These are phyloP conservation scores for Pristiophorus japonicus DNA, from an alignment of 2,113 vertebrate species.

Conservation along the genomic window DNA sequence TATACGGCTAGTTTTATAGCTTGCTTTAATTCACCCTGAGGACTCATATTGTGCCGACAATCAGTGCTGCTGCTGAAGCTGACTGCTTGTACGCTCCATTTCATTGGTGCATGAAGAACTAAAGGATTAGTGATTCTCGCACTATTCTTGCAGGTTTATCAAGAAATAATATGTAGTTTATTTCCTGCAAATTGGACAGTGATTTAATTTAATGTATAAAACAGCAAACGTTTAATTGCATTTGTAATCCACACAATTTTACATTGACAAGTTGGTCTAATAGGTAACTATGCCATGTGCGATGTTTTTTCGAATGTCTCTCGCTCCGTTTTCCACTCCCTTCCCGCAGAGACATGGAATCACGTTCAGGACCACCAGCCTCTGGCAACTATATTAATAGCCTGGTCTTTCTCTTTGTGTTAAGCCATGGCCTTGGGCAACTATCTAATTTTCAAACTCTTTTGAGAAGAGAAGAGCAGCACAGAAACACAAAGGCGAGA, in stretches of 20 bases:
- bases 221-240: neutral
- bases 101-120: neutral
- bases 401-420: neutral
- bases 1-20: neutral
- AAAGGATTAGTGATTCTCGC: neutral
- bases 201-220: neutral
- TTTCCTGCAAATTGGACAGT: neutral
- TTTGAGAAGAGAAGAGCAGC: neutral
- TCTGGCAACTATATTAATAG: neutral
- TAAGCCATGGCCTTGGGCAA: neutral
- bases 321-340: neutral
- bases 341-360: neutral
- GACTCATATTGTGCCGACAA: neutral
- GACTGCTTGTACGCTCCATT: neutral
- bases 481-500: neutral
- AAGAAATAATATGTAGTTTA: neutral
- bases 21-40: neutral
- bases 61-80: neutral
- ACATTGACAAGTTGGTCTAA: neutral
- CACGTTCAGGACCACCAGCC: neutral
- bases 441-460: neutral
- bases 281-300: neutral
- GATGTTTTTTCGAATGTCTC: neutral
- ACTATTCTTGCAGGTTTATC: neutral
- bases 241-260: neutral